Evolutionary conservation across 2,113 vertebrate genomes (phyloP).

Genomic region (Ivindomyrus marchei): DNA sequence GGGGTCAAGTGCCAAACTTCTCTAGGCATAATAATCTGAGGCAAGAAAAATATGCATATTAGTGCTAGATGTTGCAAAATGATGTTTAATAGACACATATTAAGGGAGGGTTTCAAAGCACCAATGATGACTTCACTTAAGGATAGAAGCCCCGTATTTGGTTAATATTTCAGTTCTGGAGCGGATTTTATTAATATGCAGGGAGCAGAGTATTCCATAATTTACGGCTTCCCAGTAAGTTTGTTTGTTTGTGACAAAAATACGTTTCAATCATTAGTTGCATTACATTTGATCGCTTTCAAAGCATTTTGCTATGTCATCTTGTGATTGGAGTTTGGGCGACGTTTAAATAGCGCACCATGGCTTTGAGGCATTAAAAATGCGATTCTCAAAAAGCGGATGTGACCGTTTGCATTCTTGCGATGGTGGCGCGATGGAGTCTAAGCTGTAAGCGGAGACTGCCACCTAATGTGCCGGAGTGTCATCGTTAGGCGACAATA

Average conservation of each 20-base stretch:
- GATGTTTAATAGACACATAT: background rate
- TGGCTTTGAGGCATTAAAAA: background rate
- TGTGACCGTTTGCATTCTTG: background rate
- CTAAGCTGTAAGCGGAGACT: background rate
- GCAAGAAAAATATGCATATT: background rate
- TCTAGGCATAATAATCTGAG: background rate
- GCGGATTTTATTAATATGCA: background rate
- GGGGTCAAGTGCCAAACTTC: background rate
- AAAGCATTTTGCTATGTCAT: background rate
- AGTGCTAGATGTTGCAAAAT: background rate
- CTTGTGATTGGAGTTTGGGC: background rate
- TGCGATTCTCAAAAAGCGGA: background rate
- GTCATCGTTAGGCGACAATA: background rate
- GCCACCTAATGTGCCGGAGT: background rate
- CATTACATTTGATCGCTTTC: background rate
- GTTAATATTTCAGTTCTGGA: background rate
- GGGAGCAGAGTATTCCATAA: background rate
- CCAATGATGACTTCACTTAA: background rate
- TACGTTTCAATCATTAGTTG: background rate
- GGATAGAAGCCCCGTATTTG: background rate
- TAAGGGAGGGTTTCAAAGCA: background rate
- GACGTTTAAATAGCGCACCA: background rate
- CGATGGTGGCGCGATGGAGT: background rate
- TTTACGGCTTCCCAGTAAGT: background rate
- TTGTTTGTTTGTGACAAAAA: background rate